Evolutionary conservation across 2,797 vertebrate species (phyloP), one percentile per base, ranked within the genome.

Genomic region (Rhincodon typus): DNA sequence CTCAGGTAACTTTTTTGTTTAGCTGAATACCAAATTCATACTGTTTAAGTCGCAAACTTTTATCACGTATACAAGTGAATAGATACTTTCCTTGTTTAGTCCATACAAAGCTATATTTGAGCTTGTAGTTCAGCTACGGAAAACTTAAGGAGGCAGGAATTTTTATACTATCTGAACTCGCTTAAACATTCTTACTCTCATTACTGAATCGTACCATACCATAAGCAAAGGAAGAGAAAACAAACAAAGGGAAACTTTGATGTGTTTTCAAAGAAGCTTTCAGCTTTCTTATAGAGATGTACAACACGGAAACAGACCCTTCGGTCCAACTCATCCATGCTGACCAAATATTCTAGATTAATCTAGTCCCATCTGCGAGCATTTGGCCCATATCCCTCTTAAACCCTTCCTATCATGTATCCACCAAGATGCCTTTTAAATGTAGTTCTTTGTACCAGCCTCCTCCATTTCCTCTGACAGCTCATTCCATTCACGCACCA

Each of bases 1-100:
- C 98, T 99, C 99, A 98, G 99, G 99, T 99, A 96, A 97, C 17
- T 25, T 15, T n/a, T 57, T 46, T 3, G 6, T 69, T 93, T 96
- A 62, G 38, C 69, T 19, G 46, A 4, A 25, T 72, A 74, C 70
- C 25, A n/a, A 34, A 50, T 30, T 74, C 5, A 19, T 50, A 17
- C 67, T 72, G 6, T 66, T 70, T 53, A n/a, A n/a, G 15, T 66
- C 88, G 62, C 2, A 66, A 34, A 66, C 10, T 50, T 62, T 90
- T 34, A 62, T 53, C 50, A 27, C 15, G 62, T 90, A 53, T 30
- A 53, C n/a, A 42, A 42, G 42, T 7, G 77, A 82, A 82, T 4
- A 42, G 15, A 42, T 82, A 4, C n/a, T 79, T 79, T 82, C 21
- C 38, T 42, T 82, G 79, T 82, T 82, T 82, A 42, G 79, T 42